A percentile compares a stretch with the other conserved stretches of the same genome.
Conservation (phyloP, 30 jellyfish, hydroid and myxozoan species). For the Nemopilema nomurai region DNA sequence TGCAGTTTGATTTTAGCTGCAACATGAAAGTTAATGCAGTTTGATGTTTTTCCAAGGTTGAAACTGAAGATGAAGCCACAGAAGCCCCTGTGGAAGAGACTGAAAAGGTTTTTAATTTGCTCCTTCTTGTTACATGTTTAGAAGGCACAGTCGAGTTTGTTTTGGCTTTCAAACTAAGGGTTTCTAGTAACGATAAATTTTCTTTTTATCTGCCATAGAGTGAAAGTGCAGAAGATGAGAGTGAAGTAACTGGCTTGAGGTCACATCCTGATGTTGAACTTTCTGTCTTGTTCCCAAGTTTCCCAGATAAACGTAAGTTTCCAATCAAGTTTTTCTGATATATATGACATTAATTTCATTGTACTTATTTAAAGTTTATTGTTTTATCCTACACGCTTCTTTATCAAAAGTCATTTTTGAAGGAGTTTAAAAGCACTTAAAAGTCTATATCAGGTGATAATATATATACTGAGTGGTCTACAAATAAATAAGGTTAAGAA, state of each 20-base stretch:
- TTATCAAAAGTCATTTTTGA: no score
- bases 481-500: no score
- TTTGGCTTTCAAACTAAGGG: no score
- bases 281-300: constrained; percentile 76
- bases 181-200: not conserved
- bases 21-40: not conserved
- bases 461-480: no score
- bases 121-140: no score
- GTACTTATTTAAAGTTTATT: not conserved
- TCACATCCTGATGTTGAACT: constrained; percentile 79
- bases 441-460: no score
- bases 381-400: not conserved
- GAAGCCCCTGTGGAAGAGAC: constrained; percentile 39
- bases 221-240: constrained; percentile 77
- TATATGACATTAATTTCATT: no score
- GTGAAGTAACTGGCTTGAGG: constrained; percentile 68
- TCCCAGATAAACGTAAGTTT: constrained; percentile 84
- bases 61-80: constrained; percentile 79
- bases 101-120: constrained; percentile 61
- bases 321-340: not conserved
- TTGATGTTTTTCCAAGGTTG: constrained; percentile 58
- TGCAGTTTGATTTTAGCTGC: no score
- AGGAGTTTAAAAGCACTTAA: no score
- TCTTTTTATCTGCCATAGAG: constrained; percentile 3
- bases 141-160: not conserved